Percentiles rank a stretch among this genome's conserved stretches.
Conservation (phyloP, 2,113 vertebrate species). For the Neodon shergylaensis region DNA sequence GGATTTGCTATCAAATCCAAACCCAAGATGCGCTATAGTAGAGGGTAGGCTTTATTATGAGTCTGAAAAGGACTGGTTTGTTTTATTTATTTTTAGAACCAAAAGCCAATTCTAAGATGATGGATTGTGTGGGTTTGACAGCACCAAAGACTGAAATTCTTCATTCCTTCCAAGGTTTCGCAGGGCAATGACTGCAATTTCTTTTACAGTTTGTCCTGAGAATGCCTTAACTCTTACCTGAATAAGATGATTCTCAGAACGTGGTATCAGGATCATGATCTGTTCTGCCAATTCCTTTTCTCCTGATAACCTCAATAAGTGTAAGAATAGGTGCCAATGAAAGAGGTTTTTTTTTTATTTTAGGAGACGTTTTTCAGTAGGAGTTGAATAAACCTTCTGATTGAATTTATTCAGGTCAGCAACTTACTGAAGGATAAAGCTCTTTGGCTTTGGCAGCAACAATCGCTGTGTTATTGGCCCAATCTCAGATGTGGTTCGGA, state of each 20-base stretch:
- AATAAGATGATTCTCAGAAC: conserved; percentile 65
- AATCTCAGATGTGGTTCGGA: conserved; percentile 20
- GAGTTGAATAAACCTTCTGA: conserved; percentile 50
- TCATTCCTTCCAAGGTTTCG: conserved; percentile 72
- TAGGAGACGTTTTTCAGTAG: conserved; percentile 1
- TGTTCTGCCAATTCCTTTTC: conserved; percentile 59
- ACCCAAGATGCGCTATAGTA: conserved; percentile 13
- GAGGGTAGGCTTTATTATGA: conserved; percentile 22
- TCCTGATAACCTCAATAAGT: conserved; percentile 18
- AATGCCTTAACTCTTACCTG: conserved; percentile 60
- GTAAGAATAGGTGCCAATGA: conserved; percentile 42
- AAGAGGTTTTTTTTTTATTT: conserved; percentile 49
- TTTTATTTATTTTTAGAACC: conserved; percentile 67
- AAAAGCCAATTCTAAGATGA: conserved; percentile 66
- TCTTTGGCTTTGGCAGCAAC: conserved; percentile 8
- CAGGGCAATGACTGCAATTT: conserved; percentile 60
- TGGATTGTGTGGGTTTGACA: conserved; percentile 31
- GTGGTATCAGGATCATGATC: conserved; percentile 50
- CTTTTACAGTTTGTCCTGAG: conserved; percentile 32
- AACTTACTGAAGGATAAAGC: conserved; percentile 44
- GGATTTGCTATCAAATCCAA: conserved; percentile 32
- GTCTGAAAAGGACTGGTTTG: conserved; percentile 57
- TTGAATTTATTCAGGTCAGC: conserved; percentile 59
- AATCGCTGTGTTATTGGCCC: conserved; percentile 26
- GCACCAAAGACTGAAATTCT: conserved; percentile 40